Percentiles rank a stretch among this genome's conserved stretches.
These are phyloP conservation scores for Zhuqinia jingwanae DNA, from an alignment of 2,888 invertebrate genomes.

Conservation along the genomic window DNA sequence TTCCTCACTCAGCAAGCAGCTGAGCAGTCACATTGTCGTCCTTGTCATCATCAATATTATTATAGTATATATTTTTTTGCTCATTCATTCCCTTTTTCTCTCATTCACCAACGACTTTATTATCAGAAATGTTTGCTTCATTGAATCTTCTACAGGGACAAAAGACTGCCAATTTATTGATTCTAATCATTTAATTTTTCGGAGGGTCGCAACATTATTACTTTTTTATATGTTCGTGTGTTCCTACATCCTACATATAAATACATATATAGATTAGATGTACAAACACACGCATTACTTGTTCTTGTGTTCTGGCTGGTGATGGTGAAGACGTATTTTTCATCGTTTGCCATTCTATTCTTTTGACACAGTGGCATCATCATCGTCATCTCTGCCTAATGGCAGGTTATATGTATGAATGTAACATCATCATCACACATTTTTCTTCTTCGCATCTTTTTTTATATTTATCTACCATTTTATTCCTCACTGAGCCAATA, in stretches of 20 bases:
- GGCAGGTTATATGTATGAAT: constrained; percentile 5
- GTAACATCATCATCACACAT: constrained; percentile 21
- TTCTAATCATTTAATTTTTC: constrained; percentile 80
- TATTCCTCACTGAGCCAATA: constrained; percentile 55
- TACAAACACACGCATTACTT: constrained; percentile 59
- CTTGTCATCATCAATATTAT: constrained; percentile 53
- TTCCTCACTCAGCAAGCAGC: constrained; percentile 26
- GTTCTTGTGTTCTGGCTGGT: constrained; percentile 8
- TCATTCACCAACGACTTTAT: constrained; percentile 63
- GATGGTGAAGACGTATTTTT: constrained; percentile 38
- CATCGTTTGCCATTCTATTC: constrained; percentile 23
- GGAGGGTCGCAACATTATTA: constrained; percentile 76
- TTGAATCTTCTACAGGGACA: constrained; percentile 79
- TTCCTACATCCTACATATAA: no score
- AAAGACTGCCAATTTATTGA: constrained; percentile 79
- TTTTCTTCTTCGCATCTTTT: constrained; percentile 57
- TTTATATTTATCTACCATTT: constrained; percentile 49
- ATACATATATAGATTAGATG: not conserved
- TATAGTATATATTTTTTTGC: constrained; percentile 42
- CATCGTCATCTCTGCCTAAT: not conserved
- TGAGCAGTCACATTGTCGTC: constrained; percentile 58
- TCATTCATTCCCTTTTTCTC: constrained; percentile 32
- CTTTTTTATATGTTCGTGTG: constrained; percentile 44
- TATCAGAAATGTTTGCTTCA: constrained; percentile 79
- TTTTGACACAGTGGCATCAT: not conserved